phyloP scores from a whole-genome alignment of 1,140 invertebrate genomes.

The Drosophila sechellia region DNA sequence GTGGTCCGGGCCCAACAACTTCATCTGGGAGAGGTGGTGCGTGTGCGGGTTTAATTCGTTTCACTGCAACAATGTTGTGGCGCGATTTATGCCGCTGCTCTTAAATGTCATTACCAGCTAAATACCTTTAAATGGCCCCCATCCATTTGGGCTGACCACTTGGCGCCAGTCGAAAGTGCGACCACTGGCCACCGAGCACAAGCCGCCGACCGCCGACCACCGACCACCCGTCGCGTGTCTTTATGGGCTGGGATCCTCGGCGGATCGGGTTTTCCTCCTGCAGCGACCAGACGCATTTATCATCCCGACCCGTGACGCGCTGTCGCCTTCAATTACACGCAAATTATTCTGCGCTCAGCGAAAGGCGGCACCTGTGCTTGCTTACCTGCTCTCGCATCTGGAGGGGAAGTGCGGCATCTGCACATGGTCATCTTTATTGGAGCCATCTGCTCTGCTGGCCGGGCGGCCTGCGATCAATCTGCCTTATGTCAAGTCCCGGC shows the following conservation, averaged over 20 bases:
- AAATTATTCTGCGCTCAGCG: conserved; percentile 70
- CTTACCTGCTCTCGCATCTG: conserved; percentile 13
- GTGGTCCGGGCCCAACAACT: conserved; percentile 28
- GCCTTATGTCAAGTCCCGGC: conserved; percentile 64
- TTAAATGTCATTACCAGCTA: conserved; percentile 73
- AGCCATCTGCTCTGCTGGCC: conserved; percentile 23
- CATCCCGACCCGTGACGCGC: conserved; percentile 59
- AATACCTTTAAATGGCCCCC: conserved; percentile 78
- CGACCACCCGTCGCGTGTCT: conserved; percentile 28
- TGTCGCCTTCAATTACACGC: conserved; percentile 78
- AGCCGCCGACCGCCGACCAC: conserved; percentile 17
- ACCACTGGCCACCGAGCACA: conserved; percentile 22
- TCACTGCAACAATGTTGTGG: conserved; percentile 51
- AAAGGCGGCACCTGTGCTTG: conserved; percentile 52
- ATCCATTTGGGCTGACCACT: conserved; percentile 46
- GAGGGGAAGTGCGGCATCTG: neutral
- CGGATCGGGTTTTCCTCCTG: conserved; percentile 26
- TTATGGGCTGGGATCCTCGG: conserved; percentile 1
- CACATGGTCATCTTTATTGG: conserved; percentile 16
- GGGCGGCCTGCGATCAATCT: conserved; percentile 67
- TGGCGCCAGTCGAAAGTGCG: conserved; percentile 55
- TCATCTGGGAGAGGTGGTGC: conserved; percentile 11
- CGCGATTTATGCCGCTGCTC: conserved; percentile 52
- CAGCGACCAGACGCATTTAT: conserved; percentile 65
- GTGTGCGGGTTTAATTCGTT: conserved; percentile 26